These are phyloP conservation scores for Muscicapa striata DNA, from an alignment of 2,797 vertebrate species.

Conservation along the genomic window DNA sequence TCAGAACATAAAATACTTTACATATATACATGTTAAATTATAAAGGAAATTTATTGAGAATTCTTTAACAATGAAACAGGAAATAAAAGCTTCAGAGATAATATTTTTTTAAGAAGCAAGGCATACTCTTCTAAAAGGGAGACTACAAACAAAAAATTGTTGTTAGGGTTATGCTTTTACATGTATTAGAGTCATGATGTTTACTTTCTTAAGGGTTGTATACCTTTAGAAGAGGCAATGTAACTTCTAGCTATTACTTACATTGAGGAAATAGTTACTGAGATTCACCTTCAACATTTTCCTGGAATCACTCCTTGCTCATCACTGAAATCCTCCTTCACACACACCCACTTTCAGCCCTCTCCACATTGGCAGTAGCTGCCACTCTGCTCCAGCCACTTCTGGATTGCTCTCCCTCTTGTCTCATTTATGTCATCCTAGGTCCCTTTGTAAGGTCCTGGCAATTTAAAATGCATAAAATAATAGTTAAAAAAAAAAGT, in stretches of 20 bases:
- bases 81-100: neutral
- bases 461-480: neutral
- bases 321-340: neutral
- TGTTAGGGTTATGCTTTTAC: neutral
- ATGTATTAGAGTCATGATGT: neutral
- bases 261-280: neutral
- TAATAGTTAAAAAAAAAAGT: neutral
- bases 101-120: neutral
- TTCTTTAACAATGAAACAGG: neutral
- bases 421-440: neutral
- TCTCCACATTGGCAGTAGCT: neutral
- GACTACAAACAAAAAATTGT: neutral
- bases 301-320: neutral
- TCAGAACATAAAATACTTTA: neutral
- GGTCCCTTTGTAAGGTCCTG: neutral
- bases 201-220: neutral
- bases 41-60: neutral
- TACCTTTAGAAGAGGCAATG: neutral
- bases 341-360: neutral
- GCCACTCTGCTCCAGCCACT: neutral
- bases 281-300: neutral
- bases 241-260: neutral
- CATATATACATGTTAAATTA: neutral
- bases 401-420: fast-evolving
- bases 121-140: neutral